Evolutionary conservation across 2,888 invertebrate species (phyloP).

Genomic region (Epistrophella euchroma): DNA sequence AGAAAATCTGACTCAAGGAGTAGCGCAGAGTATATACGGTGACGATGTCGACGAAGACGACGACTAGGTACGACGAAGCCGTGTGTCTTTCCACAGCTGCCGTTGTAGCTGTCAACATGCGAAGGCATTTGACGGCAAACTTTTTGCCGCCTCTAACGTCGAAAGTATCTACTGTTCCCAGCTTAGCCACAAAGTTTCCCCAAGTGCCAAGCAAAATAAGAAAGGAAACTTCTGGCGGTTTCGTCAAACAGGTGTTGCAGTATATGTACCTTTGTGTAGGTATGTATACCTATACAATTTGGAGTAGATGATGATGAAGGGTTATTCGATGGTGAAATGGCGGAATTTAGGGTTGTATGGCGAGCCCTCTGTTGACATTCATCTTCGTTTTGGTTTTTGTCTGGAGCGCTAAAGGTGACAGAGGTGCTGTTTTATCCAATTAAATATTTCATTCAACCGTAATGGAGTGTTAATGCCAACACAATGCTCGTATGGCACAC

Average conservation of each 20-base stretch:
- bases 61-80: conserved; percentile 31
- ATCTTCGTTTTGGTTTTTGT: conserved; percentile 26
- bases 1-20: conserved; percentile 45
- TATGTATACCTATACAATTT: not conserved
- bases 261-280: not conserved
- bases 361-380: conserved; percentile 44
- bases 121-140: conserved; percentile 70
- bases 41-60: conserved; percentile 16
- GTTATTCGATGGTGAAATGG: conserved; percentile 16
- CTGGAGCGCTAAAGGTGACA: conserved; percentile 8
- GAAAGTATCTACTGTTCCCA: conserved; percentile 36
- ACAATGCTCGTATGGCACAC: conserved; percentile 69
- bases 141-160: conserved; percentile 39
- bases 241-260: conserved; percentile 71
- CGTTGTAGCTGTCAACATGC: conserved; percentile 67
- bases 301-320: conserved; percentile 3
- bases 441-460: conserved; percentile 72
- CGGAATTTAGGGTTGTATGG: conserved; percentile 38
- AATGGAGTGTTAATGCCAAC: conserved; percentile 71
- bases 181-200: conserved; percentile 70
- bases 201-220: conserved; percentile 41
- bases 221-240: conserved; percentile 66
- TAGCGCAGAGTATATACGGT: not conserved
- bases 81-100: conserved; percentile 61
- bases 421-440: conserved; percentile 66